Base-by-base conservation (phyloP, 2,797 vertebrate genomes). In the Anniella stebbinsi region DNA sequence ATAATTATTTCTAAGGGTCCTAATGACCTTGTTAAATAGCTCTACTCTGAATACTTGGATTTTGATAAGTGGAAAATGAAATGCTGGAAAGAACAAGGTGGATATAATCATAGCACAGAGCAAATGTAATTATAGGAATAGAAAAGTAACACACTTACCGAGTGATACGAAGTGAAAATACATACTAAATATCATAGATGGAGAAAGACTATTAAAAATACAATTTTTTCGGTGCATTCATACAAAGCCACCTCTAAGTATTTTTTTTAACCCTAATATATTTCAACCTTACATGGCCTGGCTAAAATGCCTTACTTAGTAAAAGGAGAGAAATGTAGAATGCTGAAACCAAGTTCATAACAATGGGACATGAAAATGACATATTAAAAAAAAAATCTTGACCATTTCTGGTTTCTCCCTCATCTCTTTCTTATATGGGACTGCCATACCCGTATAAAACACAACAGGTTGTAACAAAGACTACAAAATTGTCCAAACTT, bases 1-100 rank as follows among this genome's bases (percentile, higher is more conserved):
- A 88, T 83, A 88, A 87, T 90, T 87, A 90, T 80, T 87, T 87
- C 75, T 80, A 89, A 30, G 25, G 30, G 51, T 80, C 60, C 77
- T 81, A 75, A 82, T 81, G 77, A 90, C n/a, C 77, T 90, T 73
- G 5, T 66, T n/a, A 86, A 87, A 73, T 80, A 75, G 38, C 15
- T 72, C 25, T 66, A 45, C 78, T 75, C 54, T 86, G 54, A n/a
- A 73, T 81, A 66, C 15, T 86, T 75, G 23, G 2, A 66, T 82
- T 82, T 86, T 81, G 25, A 86, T 86, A 81, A 75, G 69, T 86
- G 67, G 66, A 72, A 82, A 89, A 89, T 89, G 76, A 66, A 81
- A 73, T 86, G 67, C 67, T 81, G 54, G 89, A 66, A 38, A 86
- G 48, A 81, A 86, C 25, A 86, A 81, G n/a, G 80, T 10, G 38